Conservation (phyloP, 2,888 invertebrate genomes). For the Geophilus truncorum region DNA sequence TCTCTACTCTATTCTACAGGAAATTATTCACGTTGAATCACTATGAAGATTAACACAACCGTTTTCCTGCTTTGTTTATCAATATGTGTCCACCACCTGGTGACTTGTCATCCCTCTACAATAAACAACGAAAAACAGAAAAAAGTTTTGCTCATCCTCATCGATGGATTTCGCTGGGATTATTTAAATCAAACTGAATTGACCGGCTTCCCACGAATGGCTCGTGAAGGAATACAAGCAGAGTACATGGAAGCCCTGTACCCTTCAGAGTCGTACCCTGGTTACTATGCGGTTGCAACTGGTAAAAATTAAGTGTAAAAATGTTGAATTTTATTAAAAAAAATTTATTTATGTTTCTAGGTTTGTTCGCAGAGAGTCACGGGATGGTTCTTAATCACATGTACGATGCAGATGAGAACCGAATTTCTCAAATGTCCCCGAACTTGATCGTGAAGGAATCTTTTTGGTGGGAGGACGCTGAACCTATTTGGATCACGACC, state of each 20-base stretch:
- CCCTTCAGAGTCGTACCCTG: constrained; percentile 21
- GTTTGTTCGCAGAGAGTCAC: constrained; percentile 35
- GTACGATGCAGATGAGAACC: constrained; percentile 30
- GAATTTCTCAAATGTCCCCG: constrained; percentile 32
- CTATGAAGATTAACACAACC: too few relatives aligned
- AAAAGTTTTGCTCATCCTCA: constrained; percentile 33
- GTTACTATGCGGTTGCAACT: not conserved
- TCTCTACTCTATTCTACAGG: too few relatives aligned
- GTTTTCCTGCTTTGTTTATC: too few relatives aligned
- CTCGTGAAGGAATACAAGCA: constrained; percentile 28
- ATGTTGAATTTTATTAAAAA: not conserved
- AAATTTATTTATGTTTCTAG: not conserved
- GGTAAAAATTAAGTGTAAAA: not conserved
- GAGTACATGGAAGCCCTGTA: constrained; percentile 25
- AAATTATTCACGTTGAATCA: too few relatives aligned
- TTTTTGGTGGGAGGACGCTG: constrained; percentile 46
- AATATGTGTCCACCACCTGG: too few relatives aligned
- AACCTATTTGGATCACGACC: constrained; percentile 46
- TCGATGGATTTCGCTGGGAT: constrained; percentile 36
- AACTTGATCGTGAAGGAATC: constrained; percentile 32
- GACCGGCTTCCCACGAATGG: constrained; percentile 22
- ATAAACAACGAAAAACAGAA: not conserved
- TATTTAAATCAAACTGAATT: constrained; percentile 32
- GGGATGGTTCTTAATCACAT: constrained; percentile 35
- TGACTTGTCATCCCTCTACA: not conserved